Base-by-base conservation (phyloP, 2,797 vertebrate species). In the Adelosebastes latens region DNA sequence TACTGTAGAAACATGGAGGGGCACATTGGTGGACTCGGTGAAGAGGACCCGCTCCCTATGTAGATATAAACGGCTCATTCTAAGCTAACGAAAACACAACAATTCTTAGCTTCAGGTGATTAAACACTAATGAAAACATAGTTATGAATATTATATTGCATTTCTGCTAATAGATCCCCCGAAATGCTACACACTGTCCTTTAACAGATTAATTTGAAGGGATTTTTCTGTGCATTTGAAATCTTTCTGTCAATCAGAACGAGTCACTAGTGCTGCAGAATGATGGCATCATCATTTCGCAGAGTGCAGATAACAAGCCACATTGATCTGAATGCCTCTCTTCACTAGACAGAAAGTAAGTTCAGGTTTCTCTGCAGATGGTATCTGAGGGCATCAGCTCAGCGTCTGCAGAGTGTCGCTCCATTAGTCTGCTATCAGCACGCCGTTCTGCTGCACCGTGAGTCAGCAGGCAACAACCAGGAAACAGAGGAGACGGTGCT, bases 381-480 rank as follows among this genome's bases (percentile, higher is more conserved):
- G 81, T 76, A 89, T 89, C 86, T 72, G 78, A 77, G 79, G 73
- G 36, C 81, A 78, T 63, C 66, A 62, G 83, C 87, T 86, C 71
- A 18, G 64, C 27, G 63, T 75, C 77, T 77, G 84, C 76, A 6
- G 68, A 81, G 73, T 31, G 82, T 82, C 4, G 39, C 64, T 46
- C 69, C 82, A 84, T 78, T 81, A 83, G 58, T 42, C 84, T 75
- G 85, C 32, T 82, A 63, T 89, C 81, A 87, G 80, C 77, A 74
- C 73, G 65, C 59, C 10, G 1, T 27, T 72, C 85, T 91, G 88
- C 91, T 90, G 88, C 87, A 88, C 77, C 12, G 75, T 93, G 92
- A 93, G 90, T 92, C 92, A 93, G 92, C 92, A 91, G 73, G 68
- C 74, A 46, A 25, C n/a, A 5, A 61, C 29, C 63, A 68, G 85